Evolutionary conservation across 2,797 vertebrate species (phyloP).

Genomic region (Pipistrellus pipistrellus): DNA sequence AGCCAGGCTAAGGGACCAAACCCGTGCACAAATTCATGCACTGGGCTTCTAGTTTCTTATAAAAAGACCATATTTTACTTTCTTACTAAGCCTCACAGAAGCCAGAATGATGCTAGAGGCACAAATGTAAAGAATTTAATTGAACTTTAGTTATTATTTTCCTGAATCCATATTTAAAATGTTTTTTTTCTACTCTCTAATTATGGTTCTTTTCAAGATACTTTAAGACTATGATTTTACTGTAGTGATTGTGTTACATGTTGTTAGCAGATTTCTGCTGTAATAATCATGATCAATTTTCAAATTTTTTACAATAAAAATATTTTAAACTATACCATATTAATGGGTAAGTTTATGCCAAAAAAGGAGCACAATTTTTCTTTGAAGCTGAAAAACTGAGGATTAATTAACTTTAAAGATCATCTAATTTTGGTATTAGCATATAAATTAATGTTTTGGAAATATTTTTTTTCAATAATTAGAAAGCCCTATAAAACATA

Average conservation of each 20-base stretch:
- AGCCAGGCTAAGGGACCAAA: too few species aligned
- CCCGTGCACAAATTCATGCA: too few species aligned
- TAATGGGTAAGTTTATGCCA: conserved; percentile 56
- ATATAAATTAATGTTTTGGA: conserved; percentile 62
- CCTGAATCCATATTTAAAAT: conserved; percentile 22
- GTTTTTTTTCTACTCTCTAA: background rate
- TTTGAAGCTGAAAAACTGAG: conserved; percentile 66
- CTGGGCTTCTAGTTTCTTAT: background rate
- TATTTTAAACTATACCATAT: conserved; percentile 4
- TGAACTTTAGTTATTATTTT: conserved; percentile 10
- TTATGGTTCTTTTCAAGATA: conserved; percentile 18
- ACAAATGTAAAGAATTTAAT: background rate
- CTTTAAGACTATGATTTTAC: conserved; percentile 22
- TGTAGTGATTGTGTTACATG: background rate
- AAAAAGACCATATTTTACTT: background rate
- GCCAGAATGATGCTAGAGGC: background rate
- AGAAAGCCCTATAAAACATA: conserved; percentile 61
- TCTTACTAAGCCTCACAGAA: background rate
- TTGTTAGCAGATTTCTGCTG: background rate
- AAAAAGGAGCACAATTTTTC: conserved; percentile 56
- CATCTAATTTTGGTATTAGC: conserved; percentile 74
- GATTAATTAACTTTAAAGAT: conserved; percentile 73
- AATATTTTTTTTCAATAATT: conserved; percentile 71
- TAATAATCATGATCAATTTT: conserved; percentile 48
- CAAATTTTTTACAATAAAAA: conserved; percentile 54